phyloP scores from a whole-genome alignment of 2,113 vertebrate genomes.

The Patagioenas fasciata region DNA sequence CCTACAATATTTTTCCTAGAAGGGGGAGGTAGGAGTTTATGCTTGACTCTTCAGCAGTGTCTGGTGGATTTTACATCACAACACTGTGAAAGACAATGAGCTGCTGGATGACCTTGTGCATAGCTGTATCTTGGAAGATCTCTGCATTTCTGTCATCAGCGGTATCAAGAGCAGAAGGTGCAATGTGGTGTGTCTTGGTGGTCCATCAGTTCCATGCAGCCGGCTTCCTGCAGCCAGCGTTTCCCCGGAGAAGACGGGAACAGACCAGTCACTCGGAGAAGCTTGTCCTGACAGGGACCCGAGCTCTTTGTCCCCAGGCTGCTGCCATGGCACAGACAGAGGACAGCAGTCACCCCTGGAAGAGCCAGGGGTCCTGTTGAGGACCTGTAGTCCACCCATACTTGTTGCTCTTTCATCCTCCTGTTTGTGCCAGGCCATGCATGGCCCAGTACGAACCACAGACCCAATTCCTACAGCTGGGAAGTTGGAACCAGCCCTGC shows the following conservation, averaged over 20 bases:
- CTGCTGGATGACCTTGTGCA: neutral
- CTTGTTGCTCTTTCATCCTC: neutral
- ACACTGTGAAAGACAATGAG: neutral
- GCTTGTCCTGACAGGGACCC: neutral
- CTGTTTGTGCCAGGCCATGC: neutral
- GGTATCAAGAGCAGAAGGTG: neutral
- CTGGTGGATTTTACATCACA: neutral
- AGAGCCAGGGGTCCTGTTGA: neutral
- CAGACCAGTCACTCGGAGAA: neutral
- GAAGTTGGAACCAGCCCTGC: neutral
- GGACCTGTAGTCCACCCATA: neutral
- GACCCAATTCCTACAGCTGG: neutral
- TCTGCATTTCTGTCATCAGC: neutral
- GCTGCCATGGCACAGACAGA: neutral
- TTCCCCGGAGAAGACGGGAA: neutral
- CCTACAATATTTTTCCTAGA: neutral
- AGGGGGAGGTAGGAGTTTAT: neutral
- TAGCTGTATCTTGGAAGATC: neutral
- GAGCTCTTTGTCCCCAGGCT: neutral
- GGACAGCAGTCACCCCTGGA: neutral
- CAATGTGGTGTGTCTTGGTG: neutral
- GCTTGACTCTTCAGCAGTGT: neutral
- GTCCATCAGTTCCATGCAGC: neutral
- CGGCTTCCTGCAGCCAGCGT: neutral
- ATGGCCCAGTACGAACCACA: neutral